A percentile compares a stretch with the other conserved stretches of the same genome.
phyloP scores from a whole-genome alignment of 1,140 invertebrate species.

The Aphaenogaster floridana region DNA sequence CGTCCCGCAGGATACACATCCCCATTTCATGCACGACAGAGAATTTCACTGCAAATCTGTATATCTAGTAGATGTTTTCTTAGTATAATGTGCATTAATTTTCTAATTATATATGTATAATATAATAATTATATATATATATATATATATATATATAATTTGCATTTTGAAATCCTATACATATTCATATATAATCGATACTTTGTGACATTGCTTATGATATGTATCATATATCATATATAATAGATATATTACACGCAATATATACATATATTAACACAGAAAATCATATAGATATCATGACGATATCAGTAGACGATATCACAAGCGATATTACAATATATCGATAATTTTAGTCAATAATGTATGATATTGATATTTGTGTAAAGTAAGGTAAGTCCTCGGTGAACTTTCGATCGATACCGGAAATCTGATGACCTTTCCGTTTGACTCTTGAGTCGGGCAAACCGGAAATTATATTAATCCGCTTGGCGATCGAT shows the following conservation, averaged over 20 bases:
- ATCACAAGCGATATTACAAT: not conserved
- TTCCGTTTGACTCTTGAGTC: conserved; percentile 22
- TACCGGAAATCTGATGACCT: conserved; percentile 51
- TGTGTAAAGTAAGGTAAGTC: not conserved
- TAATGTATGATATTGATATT: not conserved
- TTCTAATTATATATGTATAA: not conserved
- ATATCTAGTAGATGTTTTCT: conserved; percentile 2
- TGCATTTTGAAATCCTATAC: not conserved
- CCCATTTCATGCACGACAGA: not conserved
- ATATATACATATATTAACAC: not conserved
- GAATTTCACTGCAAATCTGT: not conserved
- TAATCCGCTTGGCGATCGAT: conserved; percentile 52
- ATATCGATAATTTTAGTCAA: not conserved
- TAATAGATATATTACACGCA: not conserved
- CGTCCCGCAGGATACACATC: conserved; percentile 12
- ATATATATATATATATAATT: not conserved
- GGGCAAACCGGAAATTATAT: conserved; percentile 53
- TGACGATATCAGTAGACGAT: not conserved
- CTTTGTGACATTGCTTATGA: not conserved
- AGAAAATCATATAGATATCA: not conserved
- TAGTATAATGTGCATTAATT: not conserved
- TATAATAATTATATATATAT: not conserved
- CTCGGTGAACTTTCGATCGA: conserved; percentile 2
- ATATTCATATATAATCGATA: not conserved
- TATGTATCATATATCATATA: not conserved